phyloP scores from a whole-genome alignment of 1,140 invertebrate species.

The Charaxes varanes region DNA sequence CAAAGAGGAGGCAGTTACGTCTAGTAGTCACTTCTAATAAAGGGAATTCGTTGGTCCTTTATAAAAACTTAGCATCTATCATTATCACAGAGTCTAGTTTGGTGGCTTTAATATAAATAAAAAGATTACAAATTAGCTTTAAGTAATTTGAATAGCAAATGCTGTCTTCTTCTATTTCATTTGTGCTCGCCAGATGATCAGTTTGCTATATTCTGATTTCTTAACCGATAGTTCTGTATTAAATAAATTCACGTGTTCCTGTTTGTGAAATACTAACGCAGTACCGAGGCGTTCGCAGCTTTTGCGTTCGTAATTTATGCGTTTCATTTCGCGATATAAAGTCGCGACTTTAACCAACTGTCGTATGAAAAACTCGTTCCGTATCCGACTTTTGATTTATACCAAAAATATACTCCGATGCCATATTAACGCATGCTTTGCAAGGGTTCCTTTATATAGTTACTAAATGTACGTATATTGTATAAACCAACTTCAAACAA shows the following conservation, averaged over 20 bases:
- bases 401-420: conserved; percentile 43
- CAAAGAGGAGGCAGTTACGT: too few species aligned
- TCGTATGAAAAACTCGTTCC: conserved; percentile 55
- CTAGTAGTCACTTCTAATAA: too few species aligned
- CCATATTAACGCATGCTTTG: conserved; percentile 14
- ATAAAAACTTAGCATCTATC: too few species aligned
- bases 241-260: not conserved
- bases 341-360: conserved; percentile 49
- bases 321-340: conserved; percentile 63
- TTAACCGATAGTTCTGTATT: not conserved
- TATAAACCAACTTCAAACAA: not conserved
- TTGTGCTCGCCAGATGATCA: too few species aligned
- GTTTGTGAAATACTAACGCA: conserved; percentile 20
- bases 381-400: conserved; percentile 55
- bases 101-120: too few species aligned
- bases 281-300: conserved; percentile 12
- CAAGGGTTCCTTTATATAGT: conserved; percentile 5
- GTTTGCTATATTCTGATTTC: not conserved
- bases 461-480: conserved; percentile 2
- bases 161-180: too few species aligned
- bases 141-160: too few species aligned
- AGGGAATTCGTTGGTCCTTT: too few species aligned
- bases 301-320: conserved; percentile 59
- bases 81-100: too few species aligned
- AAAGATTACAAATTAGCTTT: too few species aligned